Conservation (phyloP, 2,113 vertebrate genomes). For the Grus americana region DNA sequence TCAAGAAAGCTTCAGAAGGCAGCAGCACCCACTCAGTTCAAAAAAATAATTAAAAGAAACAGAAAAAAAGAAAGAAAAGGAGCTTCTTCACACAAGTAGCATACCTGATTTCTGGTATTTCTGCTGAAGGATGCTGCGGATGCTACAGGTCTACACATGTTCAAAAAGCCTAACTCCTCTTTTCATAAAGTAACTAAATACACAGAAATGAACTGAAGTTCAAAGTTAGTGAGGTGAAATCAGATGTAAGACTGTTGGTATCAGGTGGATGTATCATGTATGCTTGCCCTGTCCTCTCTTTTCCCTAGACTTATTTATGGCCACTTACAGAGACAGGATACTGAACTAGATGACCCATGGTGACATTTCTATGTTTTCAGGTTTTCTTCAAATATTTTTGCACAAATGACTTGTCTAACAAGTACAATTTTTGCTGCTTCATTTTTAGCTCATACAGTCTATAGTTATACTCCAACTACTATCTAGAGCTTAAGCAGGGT, state of each 20-base stretch:
- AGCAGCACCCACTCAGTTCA: background rate
- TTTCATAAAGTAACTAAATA: background rate
- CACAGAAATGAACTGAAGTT: background rate
- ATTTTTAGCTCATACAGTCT: background rate
- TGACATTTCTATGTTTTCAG: background rate
- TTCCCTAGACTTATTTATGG: background rate
- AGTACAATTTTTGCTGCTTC: background rate
- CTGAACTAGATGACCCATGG: fast-evolving
- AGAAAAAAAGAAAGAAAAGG: fast-evolving
- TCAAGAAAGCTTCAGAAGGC: background rate
- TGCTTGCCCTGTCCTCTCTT: background rate
- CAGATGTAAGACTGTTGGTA: background rate
- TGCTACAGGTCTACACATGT: background rate
- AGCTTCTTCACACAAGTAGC: background rate
- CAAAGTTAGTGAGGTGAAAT: background rate
- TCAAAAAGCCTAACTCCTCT: background rate
- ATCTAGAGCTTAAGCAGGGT: background rate
- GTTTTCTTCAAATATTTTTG: background rate
- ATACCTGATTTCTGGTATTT: background rate
- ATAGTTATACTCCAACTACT: background rate
- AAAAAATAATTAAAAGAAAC: background rate
- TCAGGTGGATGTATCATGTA: fast-evolving
- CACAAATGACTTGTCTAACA: background rate
- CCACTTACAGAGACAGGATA: background rate
- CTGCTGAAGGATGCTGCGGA: background rate